Base-by-base conservation (phyloP, 2,888 invertebrate genomes). In the Polia nebulosa region DNA sequence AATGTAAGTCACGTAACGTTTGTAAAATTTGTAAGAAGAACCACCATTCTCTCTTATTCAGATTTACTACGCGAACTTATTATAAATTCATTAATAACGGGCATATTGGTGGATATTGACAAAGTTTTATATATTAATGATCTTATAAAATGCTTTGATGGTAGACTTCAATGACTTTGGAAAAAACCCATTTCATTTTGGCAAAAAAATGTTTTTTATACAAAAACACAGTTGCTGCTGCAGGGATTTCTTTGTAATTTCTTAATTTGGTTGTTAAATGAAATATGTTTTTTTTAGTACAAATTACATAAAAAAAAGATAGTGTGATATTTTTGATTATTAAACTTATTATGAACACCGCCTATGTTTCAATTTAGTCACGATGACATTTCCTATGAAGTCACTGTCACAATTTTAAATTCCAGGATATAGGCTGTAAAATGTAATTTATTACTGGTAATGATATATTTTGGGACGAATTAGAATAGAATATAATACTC, bases 61-160 rank as follows among this genome's bases (percentile, higher is more conserved):
- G 56, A 41, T 13, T 56, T 3, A 56, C 27, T 27, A 56, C 56
- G 41, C 27, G 11, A 15, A 27, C 36, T 13, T 36, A 22, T 29
- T 7, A 45, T 32, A 29, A 47, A 47, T 25, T 25, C 15, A 52
- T 20, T 52, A 20, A 52, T 7, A 60, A 60, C 49, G 59, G 47
- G 59, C 49, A 60, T 60, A 49, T 60, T 60, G 59, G 59, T 49
- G 49, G 59, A 60, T 49, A 60, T 60, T 60, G 59, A 58, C 45
- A 55, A 55, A 56, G 39, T 41, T 56, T 41, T 56, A 56, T 56
- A 39, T 29, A 56, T 41, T 27, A 56, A 41, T 58, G 58, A 58
- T 45, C 58, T 58, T 6, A 45, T 58, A 15, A 58, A 58, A 47
- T 58, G 45, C 29, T 32, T 5, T 11, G 58, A 58, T 58, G 45